Conservation (phyloP, 2,888 invertebrate species). For the Harpalus rubripes region DNA sequence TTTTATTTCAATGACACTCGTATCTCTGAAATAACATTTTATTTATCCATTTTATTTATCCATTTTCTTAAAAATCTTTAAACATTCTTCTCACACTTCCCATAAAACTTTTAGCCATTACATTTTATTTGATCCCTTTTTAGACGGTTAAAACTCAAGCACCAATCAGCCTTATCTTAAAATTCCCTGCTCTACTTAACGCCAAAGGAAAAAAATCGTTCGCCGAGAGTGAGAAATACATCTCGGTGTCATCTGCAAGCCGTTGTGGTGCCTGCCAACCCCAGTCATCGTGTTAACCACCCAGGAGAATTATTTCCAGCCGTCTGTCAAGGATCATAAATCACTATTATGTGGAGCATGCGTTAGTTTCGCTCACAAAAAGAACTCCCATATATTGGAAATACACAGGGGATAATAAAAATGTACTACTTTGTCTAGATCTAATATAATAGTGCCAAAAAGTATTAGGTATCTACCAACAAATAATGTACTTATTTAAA, state of each 20-base stretch:
- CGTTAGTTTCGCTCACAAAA: background rate
- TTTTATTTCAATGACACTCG: no score
- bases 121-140: slow-evolving; percentile 16
- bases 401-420: background rate
- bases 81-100: background rate
- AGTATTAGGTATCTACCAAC: no score
- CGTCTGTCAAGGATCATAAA: slow-evolving; percentile 42
- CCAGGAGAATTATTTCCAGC: slow-evolving; percentile 31
- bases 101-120: background rate
- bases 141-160: background rate
- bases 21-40: background rate
- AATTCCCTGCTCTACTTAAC: slow-evolving; percentile 3
- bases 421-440: background rate
- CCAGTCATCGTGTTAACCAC: background rate
- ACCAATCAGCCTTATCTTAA: slow-evolving; percentile 45
- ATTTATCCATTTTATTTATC: slow-evolving; percentile 5
- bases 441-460: no score
- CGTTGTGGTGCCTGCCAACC: background rate
- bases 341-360: slow-evolving; percentile 22
- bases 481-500: no score
- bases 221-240: slow-evolving; percentile 31
- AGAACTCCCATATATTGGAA: background rate
- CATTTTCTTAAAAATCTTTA: background rate
- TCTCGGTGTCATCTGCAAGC: slow-evolving; percentile 44
- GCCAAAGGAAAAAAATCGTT: background rate